These are phyloP conservation scores for Bolborhynchus lineola DNA, from an alignment of 2,113 vertebrate species.

Conservation along the genomic window DNA sequence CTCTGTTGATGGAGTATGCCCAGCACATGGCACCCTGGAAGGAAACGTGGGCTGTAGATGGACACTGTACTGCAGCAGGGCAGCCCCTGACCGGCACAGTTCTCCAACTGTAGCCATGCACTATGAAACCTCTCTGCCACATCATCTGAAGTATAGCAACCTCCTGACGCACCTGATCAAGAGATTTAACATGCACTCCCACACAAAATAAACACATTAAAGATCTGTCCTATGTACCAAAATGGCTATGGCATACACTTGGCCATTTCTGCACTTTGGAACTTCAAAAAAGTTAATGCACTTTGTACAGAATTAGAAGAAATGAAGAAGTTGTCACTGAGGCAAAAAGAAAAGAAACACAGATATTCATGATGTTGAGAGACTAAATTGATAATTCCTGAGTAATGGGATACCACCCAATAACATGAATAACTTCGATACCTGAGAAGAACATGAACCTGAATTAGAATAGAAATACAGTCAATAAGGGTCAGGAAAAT, in stretches of 20 bases:
- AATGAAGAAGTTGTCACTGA: neutral
- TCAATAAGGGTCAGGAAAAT: neutral
- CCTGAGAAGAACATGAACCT: neutral
- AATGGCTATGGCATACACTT: neutral
- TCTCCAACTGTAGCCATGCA: neutral
- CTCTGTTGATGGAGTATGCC: neutral
- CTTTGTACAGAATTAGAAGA: neutral
- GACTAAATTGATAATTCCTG: neutral
- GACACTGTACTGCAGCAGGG: neutral
- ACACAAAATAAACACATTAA: neutral
- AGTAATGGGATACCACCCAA: neutral
- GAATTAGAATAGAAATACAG: neutral
- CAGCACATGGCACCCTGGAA: neutral
- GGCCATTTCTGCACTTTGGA: neutral
- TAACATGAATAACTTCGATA: neutral
- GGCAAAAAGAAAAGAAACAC: neutral
- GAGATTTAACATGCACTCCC: neutral
- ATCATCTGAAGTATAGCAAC: neutral
- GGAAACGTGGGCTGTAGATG: rapidly evolving
- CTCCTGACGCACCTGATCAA: neutral
- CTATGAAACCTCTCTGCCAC: neutral
- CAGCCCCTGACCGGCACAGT: neutral
- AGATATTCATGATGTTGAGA: neutral
- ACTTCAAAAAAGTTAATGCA: neutral
- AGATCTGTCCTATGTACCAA: neutral